A percentile compares a stretch with the other conserved stretches of the same genome.
Evolutionary conservation across 2,113 vertebrate genomes (phyloP).

Genomic region (Scartelaos histophorus): DNA sequence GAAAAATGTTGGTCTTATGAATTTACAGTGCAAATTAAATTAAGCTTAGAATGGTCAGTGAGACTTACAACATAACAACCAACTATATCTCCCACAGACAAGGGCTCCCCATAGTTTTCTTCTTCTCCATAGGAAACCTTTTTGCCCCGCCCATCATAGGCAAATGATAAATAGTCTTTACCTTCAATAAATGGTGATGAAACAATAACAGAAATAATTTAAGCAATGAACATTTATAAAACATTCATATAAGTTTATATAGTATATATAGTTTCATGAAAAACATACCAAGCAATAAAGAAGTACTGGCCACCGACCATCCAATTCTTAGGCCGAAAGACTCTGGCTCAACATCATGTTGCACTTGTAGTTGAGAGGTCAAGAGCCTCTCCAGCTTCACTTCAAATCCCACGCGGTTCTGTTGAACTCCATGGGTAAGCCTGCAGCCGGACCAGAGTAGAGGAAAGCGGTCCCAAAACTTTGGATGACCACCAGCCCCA

Average conservation of each 20-base stretch:
- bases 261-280: neutral
- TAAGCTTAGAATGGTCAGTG: neutral
- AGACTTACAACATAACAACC: conserved; percentile 86
- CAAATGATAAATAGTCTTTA: conserved; percentile 84
- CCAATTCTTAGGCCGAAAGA: conserved; percentile 81
- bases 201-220: neutral
- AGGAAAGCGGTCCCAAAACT: conserved; percentile 83
- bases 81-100: conserved; percentile 85
- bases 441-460: conserved; percentile 86
- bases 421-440: conserved; percentile 82
- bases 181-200: conserved; percentile 66
- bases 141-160: conserved; percentile 81
- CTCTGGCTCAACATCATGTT: conserved; percentile 46
- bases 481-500: conserved; percentile 79
- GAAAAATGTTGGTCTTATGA: neutral
- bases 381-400: conserved; percentile 82
- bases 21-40: neutral
- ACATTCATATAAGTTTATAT: no score
- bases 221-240: neutral
- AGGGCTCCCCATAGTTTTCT: conserved; percentile 83
- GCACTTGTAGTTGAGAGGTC: conserved; percentile 54
- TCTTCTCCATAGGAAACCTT: conserved; percentile 80
- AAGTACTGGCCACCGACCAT: conserved; percentile 80
- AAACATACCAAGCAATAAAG: conserved; percentile 82
- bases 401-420: conserved; percentile 84